Conservation (phyloP, 92 coral and sea anemone species). For the Actinernus sp. region DNA sequence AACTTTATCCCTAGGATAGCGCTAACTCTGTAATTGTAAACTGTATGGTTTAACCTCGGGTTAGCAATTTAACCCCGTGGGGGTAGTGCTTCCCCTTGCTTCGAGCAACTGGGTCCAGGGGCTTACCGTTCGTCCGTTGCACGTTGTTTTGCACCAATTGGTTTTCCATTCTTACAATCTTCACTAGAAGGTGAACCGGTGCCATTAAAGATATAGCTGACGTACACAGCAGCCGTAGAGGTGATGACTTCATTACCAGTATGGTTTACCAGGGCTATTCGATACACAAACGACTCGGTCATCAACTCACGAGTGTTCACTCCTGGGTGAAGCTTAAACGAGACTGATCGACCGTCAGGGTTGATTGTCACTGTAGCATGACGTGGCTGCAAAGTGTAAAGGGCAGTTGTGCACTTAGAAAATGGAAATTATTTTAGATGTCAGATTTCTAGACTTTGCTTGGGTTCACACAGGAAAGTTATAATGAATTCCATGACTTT, state of each 20-base stretch:
- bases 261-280: slow-evolving; percentile 45
- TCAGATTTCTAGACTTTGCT: too few relatives aligned
- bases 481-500: too few relatives aligned
- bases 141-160: slow-evolving; percentile 19
- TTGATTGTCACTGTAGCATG: slow-evolving; percentile 74
- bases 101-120: not conserved
- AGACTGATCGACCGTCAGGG: slow-evolving; percentile 69
- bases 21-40: too few relatives aligned
- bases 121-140: slow-evolving; percentile 57
- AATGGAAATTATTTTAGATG: too few relatives aligned
- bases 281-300: slow-evolving; percentile 61
- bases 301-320: slow-evolving; percentile 30
- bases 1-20: too few relatives aligned
- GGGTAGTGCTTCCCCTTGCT: too few relatives aligned
- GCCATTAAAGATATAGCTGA: slow-evolving; percentile 29
- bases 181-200: slow-evolving; percentile 10
- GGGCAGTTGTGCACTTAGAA: too few relatives aligned
- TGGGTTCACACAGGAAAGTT: too few relatives aligned
- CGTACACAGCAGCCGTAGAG: slow-evolving; percentile 32
- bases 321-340: slow-evolving; percentile 47
- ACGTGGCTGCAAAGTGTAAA: slow-evolving; percentile 53
- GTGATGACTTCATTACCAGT: slow-evolving; percentile 32
- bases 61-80: too few relatives aligned
- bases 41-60: too few relatives aligned
- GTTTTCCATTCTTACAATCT: slow-evolving; percentile 53